Conservation (phyloP, 1,140 invertebrate species). For the Drosophila navojoa region DNA sequence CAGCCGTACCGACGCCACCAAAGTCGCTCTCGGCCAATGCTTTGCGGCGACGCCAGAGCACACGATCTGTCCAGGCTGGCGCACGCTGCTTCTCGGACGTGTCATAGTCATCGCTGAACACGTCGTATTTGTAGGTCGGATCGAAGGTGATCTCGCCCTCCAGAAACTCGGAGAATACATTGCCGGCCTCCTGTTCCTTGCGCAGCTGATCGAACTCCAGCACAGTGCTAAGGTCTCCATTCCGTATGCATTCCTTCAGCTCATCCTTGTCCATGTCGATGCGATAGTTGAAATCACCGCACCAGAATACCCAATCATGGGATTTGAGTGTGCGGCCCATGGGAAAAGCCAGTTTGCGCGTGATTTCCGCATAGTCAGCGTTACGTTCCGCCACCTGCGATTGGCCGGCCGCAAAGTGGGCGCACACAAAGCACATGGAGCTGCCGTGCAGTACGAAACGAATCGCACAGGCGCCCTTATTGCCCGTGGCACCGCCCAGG, state of each 20-base stretch:
- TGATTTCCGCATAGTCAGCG: constrained; percentile 98
- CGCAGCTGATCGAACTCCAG: constrained; percentile 95
- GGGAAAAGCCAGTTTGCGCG: constrained; percentile 95
- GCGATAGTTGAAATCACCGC: constrained; percentile 99
- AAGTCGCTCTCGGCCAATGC: constrained; percentile 88
- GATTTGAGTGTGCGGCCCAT: constrained; percentile 96
- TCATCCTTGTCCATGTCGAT: constrained; percentile 98
- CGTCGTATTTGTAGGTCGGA: constrained; percentile 99
- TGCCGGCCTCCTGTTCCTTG: constrained; percentile 90
- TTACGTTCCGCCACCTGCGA: constrained; percentile 95
- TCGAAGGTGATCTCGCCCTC: constrained; percentile 97
- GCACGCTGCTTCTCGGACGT: constrained; percentile 98
- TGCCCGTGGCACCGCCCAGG: constrained; percentile 96
- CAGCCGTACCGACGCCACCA: constrained; percentile 81
- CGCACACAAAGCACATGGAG: constrained; percentile 98
- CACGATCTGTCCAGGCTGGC: constrained; percentile 98
- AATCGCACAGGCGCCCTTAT: constrained; percentile 98
- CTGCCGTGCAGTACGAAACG: constrained; percentile 95
- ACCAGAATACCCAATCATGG: constrained; percentile 99
- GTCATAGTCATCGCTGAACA: constrained; percentile 99
- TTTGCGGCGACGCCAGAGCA: constrained; percentile 94
- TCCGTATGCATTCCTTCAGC: constrained; percentile 92
- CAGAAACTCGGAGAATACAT: constrained; percentile 97
- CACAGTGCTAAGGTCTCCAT: constrained; percentile 91
- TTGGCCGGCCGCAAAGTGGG: constrained; percentile 99